Percentiles rank a stretch among this genome's conserved stretches.
These are phyloP conservation scores for Tetragonisca angustula DNA, from an alignment of 2,888 invertebrate genomes.

Conservation along the genomic window DNA sequence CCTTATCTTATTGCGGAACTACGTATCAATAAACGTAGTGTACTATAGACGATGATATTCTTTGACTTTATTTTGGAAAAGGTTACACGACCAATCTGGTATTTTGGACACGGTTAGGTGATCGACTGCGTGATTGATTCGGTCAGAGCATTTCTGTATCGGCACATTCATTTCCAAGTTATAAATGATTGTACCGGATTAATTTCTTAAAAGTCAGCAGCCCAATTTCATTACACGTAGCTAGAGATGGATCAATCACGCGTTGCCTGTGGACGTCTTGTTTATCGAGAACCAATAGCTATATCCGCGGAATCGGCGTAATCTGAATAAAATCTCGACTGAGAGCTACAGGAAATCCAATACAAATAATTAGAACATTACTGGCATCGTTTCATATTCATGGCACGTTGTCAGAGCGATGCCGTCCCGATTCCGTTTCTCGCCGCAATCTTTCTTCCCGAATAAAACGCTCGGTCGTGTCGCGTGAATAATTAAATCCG, in stretches of 20 bases:
- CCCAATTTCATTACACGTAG: too few species aligned
- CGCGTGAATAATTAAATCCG: slow-evolving; percentile 24
- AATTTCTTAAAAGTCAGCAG: too few species aligned
- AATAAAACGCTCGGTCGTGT: background rate
- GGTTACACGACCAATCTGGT: too few species aligned
- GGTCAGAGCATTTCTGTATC: background rate
- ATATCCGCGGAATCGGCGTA: background rate
- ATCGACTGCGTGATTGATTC: too few species aligned
- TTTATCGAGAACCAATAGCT: slow-evolving; percentile 23
- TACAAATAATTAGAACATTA: background rate
- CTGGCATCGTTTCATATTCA: background rate
- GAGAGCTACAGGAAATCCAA: background rate
- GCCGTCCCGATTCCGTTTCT: background rate
- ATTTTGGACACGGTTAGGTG: too few species aligned
- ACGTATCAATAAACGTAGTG: background rate
- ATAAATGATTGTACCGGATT: too few species aligned
- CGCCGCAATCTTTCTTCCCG: background rate
- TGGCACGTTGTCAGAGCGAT: background rate
- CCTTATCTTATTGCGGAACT: slow-evolving; percentile 23
- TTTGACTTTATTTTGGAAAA: accelerated
- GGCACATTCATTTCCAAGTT: too few species aligned
- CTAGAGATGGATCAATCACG: background rate
- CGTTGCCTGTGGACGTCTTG: background rate
- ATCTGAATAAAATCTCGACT: background rate
- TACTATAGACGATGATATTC: background rate